Conservation (phyloP, 2,113 vertebrate genomes). For the Microtus ochrogaster region DNA sequence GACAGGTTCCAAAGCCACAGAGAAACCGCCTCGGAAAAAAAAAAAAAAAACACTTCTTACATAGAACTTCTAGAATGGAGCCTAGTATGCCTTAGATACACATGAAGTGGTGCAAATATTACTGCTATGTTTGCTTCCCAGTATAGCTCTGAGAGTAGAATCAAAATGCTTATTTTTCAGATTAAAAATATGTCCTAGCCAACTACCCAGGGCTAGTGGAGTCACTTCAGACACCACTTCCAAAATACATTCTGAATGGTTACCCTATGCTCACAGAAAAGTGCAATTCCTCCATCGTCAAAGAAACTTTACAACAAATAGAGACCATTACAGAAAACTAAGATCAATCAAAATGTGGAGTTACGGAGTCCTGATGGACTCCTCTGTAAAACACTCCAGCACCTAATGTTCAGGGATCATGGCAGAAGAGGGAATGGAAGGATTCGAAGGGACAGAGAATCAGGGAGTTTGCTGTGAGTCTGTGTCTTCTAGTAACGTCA, state of each 20-base stretch:
- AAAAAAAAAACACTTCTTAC: not conserved
- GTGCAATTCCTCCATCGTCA: not conserved
- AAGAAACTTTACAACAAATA: not conserved
- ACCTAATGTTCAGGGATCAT: not conserved
- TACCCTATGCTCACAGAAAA: not conserved
- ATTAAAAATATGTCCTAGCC: not conserved
- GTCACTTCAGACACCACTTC: not conserved
- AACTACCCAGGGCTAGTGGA: not conserved
- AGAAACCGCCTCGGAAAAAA: too few species aligned
- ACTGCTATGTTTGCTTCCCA: not conserved
- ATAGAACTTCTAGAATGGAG: not conserved
- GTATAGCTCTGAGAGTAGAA: not conserved
- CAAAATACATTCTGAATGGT: not conserved
- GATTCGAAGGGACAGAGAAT: not conserved
- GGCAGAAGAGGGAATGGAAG: not conserved
- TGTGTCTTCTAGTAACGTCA: not conserved
- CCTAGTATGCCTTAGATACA: not conserved
- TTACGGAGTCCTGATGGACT: not conserved
- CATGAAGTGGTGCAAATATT: not conserved
- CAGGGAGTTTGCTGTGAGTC: not conserved
- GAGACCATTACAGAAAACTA: not conserved
- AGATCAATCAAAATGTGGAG: not conserved
- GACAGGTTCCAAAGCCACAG: too few species aligned
- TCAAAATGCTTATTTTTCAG: conserved; percentile 45
- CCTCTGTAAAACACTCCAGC: not conserved